These are phyloP conservation scores for Biston betularia DNA, from an alignment of 2,888 invertebrate genomes.

Conservation along the genomic window DNA sequence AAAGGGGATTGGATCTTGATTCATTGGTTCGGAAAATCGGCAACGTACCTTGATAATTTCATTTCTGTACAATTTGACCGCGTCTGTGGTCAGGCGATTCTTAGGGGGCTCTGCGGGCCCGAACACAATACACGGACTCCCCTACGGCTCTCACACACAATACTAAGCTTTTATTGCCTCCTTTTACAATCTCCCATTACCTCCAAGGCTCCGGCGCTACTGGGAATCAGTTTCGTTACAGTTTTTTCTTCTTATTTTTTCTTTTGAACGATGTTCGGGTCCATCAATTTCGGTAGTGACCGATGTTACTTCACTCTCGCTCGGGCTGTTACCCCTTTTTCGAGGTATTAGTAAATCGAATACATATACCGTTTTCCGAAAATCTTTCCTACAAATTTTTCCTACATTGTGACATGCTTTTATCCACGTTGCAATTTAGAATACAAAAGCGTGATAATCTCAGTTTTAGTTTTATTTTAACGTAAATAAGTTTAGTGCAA, in stretches of 20 bases:
- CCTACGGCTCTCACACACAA: slow-evolving; percentile 83
- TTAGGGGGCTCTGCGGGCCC: slow-evolving; percentile 80
- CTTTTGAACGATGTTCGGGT: slow-evolving; percentile 74
- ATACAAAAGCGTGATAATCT: slow-evolving; percentile 49
- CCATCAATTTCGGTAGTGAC: slow-evolving; percentile 69
- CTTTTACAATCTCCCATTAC: slow-evolving; percentile 86
- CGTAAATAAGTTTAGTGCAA: too few species aligned
- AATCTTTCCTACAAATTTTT: slow-evolving; percentile 41
- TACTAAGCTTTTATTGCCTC: slow-evolving; percentile 86
- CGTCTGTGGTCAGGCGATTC: slow-evolving; percentile 84
- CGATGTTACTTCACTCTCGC: slow-evolving; percentile 56
- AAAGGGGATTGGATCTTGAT: slow-evolving; percentile 87
- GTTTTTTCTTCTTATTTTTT: slow-evolving; percentile 76
- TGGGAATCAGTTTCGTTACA: slow-evolving; percentile 84
- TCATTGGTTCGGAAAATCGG: slow-evolving; percentile 87
- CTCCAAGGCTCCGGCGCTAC: slow-evolving; percentile 77
- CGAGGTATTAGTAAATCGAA: slow-evolving; percentile 52
- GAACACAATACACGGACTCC: slow-evolving; percentile 81
- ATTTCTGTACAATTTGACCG: slow-evolving; percentile 87
- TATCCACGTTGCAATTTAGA: slow-evolving; percentile 44
- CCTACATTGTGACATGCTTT: slow-evolving; percentile 36
- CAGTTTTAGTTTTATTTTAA: not conserved
- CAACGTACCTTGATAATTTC: slow-evolving; percentile 87
- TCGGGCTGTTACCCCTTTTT: slow-evolving; percentile 51
- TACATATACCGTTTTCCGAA: slow-evolving; percentile 42